Evolutionary conservation across 2,888 invertebrate genomes (phyloP).

Genomic region (Pollenia labialis): DNA sequence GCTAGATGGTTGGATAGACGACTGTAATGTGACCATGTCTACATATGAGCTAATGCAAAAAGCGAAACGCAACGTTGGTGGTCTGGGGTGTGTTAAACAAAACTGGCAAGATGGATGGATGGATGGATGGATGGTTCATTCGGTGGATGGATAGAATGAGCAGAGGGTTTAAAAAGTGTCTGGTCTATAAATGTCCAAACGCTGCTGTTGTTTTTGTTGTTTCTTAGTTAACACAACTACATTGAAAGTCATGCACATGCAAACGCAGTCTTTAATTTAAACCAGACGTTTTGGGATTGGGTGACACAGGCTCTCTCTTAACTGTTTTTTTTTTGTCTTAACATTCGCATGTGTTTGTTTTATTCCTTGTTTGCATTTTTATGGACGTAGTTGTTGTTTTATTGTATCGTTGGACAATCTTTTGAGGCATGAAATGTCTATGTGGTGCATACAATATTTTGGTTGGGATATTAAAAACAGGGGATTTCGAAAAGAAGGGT

Average conservation of each 20-base stretch:
- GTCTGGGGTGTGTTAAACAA: slow-evolving; percentile 4
- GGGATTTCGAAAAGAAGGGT: not conserved
- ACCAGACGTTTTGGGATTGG: slow-evolving; percentile 69
- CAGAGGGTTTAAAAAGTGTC: slow-evolving; percentile 19
- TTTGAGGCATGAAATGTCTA: slow-evolving; percentile 51
- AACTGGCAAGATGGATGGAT: slow-evolving; percentile 28
- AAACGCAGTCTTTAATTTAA: slow-evolving; percentile 60
- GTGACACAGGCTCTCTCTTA: slow-evolving; percentile 37
- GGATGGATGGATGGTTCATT: not conserved
- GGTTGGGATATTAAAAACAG: not conserved
- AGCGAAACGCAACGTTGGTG: slow-evolving; percentile 25
- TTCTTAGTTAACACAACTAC: slow-evolving; percentile 26
- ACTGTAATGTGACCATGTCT: slow-evolving; percentile 13
- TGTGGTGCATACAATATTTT: slow-evolving; percentile 21
- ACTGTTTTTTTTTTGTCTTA: slow-evolving; percentile 4
- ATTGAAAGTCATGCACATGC: slow-evolving; percentile 50
- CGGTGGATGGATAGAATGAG: not conserved
- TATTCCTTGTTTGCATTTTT: slow-evolving; percentile 50
- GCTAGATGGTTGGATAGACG: slow-evolving; percentile 15
- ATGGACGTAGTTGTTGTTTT: slow-evolving; percentile 19
- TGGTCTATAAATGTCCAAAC: slow-evolving; percentile 35
- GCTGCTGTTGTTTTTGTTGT: slow-evolving; percentile 9
- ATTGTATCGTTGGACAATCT: slow-evolving; percentile 17
- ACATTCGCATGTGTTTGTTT: not conserved
- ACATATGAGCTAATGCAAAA: not conserved